Evolutionary conservation across 1,140 invertebrate species (phyloP).

Genomic region (Bombus impatiens): DNA sequence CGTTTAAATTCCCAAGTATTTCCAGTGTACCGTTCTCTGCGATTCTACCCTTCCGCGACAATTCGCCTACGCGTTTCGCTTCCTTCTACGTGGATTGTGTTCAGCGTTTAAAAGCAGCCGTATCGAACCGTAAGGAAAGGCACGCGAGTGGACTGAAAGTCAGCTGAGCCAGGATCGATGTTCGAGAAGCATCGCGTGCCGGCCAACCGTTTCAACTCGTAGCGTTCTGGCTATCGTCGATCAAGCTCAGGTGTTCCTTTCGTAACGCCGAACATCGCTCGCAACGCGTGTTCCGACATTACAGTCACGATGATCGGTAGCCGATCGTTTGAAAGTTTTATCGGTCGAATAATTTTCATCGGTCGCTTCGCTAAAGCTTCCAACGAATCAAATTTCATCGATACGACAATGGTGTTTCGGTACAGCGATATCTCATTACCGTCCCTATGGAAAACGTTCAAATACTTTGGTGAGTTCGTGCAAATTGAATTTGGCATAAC

Average conservation of each 20-base stretch:
- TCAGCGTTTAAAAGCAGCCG: neutral
- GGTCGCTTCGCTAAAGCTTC: neutral
- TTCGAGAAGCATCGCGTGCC: neutral
- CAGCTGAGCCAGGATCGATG: conserved; percentile 4
- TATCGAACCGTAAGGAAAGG: neutral
- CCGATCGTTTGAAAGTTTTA: neutral
- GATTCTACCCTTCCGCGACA: neutral
- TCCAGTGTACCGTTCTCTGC: neutral
- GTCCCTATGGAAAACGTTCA: too few species aligned
- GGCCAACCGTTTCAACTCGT: neutral
- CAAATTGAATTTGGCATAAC: too few species aligned
- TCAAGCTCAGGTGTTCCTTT: conserved; percentile 4
- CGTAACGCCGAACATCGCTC: neutral
- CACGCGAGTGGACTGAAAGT: neutral
- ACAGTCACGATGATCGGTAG: neutral
- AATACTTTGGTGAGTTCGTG: too few species aligned
- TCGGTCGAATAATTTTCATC: neutral
- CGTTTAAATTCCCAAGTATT: neutral
- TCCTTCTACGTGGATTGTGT: neutral
- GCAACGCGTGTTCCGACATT: neutral
- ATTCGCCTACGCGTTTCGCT: neutral
- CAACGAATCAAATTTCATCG: too few species aligned
- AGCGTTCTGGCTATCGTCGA: neutral
- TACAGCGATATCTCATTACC: too few species aligned
- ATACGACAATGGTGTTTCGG: too few species aligned